A percentile compares a stretch with the other conserved stretches of the same genome.
These are phyloP conservation scores for Pogonocherus hispidulus DNA, from an alignment of 2,888 invertebrate genomes.

Conservation along the genomic window DNA sequence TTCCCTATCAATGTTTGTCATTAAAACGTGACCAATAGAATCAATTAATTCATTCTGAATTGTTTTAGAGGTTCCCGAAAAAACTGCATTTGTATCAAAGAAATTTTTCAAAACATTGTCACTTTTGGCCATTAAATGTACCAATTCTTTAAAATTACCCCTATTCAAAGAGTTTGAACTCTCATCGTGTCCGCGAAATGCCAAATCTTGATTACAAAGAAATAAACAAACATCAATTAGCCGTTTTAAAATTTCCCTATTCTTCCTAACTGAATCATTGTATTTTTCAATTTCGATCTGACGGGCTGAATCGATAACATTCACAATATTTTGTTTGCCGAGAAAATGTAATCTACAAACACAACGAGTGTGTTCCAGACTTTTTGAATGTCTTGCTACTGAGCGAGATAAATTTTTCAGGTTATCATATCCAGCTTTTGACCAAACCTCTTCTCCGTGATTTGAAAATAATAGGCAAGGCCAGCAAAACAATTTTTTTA, in stretches of 20 bases:
- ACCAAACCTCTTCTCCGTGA: background rate
- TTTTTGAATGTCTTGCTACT: background rate
- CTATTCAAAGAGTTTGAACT: background rate
- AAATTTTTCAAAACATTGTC: slow-evolving; percentile 23
- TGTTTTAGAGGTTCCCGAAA: background rate
- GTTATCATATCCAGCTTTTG: background rate
- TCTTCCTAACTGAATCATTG: slow-evolving; percentile 21
- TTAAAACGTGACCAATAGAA: background rate
- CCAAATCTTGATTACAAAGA: background rate
- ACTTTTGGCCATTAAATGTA: background rate
- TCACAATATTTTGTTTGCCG: background rate
- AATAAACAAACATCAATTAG: background rate
- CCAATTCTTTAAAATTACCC: slow-evolving; percentile 8
- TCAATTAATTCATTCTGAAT: slow-evolving; percentile 1
- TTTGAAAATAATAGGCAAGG: slow-evolving; percentile 18
- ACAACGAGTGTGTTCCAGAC: background rate
- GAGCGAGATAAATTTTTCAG: background rate
- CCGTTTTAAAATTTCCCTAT: slow-evolving; percentile 9
- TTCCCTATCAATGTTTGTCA: slow-evolving; percentile 27
- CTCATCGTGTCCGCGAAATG: background rate
- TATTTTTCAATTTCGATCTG: background rate
- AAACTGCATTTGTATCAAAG: slow-evolving; percentile 36
- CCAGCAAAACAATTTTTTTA: slow-evolving; percentile 30
- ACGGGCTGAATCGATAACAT: background rate
- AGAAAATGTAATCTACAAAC: slow-evolving; percentile 1